Conservation (phyloP, 2,888 invertebrate species). For the Vanessa cardui region DNA sequence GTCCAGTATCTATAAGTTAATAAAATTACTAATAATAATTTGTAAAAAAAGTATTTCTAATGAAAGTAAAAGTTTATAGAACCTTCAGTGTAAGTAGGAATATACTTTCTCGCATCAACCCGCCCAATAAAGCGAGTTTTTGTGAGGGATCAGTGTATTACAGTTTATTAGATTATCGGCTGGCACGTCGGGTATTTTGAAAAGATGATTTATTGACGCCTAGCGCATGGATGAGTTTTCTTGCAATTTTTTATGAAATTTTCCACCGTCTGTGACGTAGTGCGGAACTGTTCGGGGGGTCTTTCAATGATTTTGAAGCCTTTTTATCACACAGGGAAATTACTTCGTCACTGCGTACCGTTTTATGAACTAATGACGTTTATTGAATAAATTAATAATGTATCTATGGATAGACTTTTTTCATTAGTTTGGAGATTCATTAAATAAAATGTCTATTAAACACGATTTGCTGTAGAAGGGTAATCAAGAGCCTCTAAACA, state of each 20-base stretch:
- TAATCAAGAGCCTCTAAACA: no score
- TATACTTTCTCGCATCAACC: conserved; percentile 31
- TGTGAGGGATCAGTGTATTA: conserved; percentile 41
- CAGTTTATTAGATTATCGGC: conserved; percentile 45
- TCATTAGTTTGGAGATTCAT: not conserved
- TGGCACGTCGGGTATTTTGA: conserved; percentile 40
- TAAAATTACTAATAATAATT: not conserved
- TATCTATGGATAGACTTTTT: not conserved
- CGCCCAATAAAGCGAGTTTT: conserved; percentile 42
- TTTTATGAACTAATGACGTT: not conserved
- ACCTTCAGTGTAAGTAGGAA: conserved; percentile 25
- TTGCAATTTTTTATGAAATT: conserved; percentile 25
- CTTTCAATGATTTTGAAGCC: conserved; percentile 9
- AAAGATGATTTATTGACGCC: conserved; percentile 44
- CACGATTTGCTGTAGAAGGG: no score
- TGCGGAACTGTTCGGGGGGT: conserved; percentile 14
- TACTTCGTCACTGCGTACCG: not conserved
- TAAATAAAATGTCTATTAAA: not conserved
- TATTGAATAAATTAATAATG: conserved; percentile 1
- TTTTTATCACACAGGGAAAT: conserved; percentile 1
- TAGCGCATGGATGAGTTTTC: conserved; percentile 34
- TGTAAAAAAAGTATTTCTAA: not conserved
- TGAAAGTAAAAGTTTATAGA: not conserved
- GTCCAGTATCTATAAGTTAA: no score
- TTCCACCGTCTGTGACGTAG: conserved; percentile 15